Base-by-base conservation (phyloP, 2,113 vertebrate genomes). In the Platysternon megacephalum region DNA sequence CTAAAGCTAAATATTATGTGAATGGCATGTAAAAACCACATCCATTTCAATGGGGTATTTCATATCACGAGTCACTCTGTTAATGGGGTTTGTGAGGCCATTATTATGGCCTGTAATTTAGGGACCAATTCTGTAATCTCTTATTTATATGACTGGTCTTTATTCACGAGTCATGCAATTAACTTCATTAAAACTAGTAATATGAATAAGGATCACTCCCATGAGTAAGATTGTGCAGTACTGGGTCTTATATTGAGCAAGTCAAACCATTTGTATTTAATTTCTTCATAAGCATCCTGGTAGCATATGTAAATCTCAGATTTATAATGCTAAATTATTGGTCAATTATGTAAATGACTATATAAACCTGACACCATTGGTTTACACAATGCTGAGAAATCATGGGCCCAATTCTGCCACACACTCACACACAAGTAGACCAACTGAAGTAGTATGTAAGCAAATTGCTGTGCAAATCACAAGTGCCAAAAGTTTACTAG, bases 1-100 rank as follows among this genome's bases (percentile, higher is more conserved):
- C 93, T 97, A 72, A 94, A 61, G 80, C 86, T 91, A 55, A 93
- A 95, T 93, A 87, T 26, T 78, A 52, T 72, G 94, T 84, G 61
- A 21, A 48, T 95, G 83, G 55, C 48, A 74, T 86, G 84, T 55
- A 78, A 96, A 56, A 96, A 93, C 0, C 17, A 82, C 90, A 90
- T 42, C 85, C 10, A 80, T 81, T 95, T 94, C 48, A 91, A 44
- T 56, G 88, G n/a, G 7, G 11, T 42, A 42, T 76, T 39, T 44
- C 42, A 76, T 44, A 76, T 26, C 22, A 26, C 3, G 3, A 35
- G 12, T 86, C 68, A 89, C 85, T 94, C 88, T 82, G 39, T 93
- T 93, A 87, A 91, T 79, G 87, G 78, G 51, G 56, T 0, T 3
- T 68, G 68, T 92, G 80, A 12, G 88, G 11, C 55, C 44, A n/a